Evolutionary conservation across 2,797 vertebrate genomes (phyloP), one percentile per base, ranked within the genome.

Genomic region (Etheostoma nigrum): DNA sequence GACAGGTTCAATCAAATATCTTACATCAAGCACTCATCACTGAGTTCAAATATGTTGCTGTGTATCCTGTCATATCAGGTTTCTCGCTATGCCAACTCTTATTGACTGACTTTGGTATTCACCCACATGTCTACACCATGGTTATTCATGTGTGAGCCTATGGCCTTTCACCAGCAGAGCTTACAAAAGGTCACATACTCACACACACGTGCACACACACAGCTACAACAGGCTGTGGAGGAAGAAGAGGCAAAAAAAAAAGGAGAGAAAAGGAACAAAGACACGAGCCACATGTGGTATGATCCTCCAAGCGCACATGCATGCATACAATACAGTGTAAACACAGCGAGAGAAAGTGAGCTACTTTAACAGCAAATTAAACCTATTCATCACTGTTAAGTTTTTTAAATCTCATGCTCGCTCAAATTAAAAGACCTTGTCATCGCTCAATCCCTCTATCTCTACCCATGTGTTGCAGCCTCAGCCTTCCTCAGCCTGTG

Each of bases 131-230:
- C 85, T 87, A 33, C 76, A 44, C 78, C 40, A 66, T 85, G 81
- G 74, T 87, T 86, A 87, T 91, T 88, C 85, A 88, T 91, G 85
- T 82, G 82, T 60, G 73, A 86, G 79, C 49, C 63, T 68, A 81
- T 89, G 86, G 88, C 87, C 89, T 91, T 91, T 91, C 78, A 88
- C 87, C 73, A 87, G 76, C 79, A 60, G 79, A 60, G 83, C 74
- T 82, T 49, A 59, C 53, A 58, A 91, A 91, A 92, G 87, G 89
- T 92, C 86, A 88, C 51, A 75, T 33, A 76, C 74, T 42, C 44
- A 4, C 78, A 69, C 48, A 70, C 58, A 27, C 45, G 13, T 52
- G 18, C 54, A 53, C 42, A 40, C 13, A 27, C 58, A 48, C 52
- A 73, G 13, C 15, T 27, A 58, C 77, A 82, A 48, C 73, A n/a